These are phyloP conservation scores for Papilio dardanus DNA, from an alignment of 1,140 invertebrate genomes.

Conservation along the genomic window DNA sequence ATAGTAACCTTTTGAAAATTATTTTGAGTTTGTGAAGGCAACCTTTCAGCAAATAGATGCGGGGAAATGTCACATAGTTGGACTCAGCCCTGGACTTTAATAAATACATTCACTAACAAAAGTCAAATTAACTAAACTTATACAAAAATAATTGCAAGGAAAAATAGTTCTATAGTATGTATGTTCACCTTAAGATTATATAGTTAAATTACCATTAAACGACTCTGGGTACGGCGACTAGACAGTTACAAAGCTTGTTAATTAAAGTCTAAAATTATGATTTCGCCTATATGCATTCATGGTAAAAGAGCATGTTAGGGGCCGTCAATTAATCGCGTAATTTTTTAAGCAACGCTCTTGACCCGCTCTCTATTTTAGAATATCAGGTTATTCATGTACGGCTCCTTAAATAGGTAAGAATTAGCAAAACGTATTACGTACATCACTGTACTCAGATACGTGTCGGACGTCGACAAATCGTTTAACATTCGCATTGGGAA, in stretches of 20 bases:
- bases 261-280: too few relatives aligned
- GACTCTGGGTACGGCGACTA: too few relatives aligned
- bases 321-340: too few relatives aligned
- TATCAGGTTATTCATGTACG: neutral
- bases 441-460: conserved; percentile 65
- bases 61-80: conserved; percentile 79
- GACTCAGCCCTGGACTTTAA: conserved; percentile 68
- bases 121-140: conserved; percentile 35
- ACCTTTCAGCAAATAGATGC: conserved; percentile 76
- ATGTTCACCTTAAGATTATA: too few relatives aligned
- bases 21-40: conserved; percentile 56
- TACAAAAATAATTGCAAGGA: neutral
- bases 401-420: neutral
- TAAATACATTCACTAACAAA: conserved; percentile 53
- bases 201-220: too few relatives aligned
- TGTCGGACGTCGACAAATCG: conserved; percentile 74
- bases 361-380: too few relatives aligned
- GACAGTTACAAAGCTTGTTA: too few relatives aligned
- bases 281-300: neutral
- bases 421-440: conserved; percentile 21
- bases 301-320: too few relatives aligned
- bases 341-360: too few relatives aligned
- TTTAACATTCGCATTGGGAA: conserved; percentile 63
- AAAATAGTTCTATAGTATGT: neutral
- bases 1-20: conserved; percentile 70